Base-by-base conservation (phyloP, 1,140 invertebrate genomes). In the Steinernema feltiae region DNA sequence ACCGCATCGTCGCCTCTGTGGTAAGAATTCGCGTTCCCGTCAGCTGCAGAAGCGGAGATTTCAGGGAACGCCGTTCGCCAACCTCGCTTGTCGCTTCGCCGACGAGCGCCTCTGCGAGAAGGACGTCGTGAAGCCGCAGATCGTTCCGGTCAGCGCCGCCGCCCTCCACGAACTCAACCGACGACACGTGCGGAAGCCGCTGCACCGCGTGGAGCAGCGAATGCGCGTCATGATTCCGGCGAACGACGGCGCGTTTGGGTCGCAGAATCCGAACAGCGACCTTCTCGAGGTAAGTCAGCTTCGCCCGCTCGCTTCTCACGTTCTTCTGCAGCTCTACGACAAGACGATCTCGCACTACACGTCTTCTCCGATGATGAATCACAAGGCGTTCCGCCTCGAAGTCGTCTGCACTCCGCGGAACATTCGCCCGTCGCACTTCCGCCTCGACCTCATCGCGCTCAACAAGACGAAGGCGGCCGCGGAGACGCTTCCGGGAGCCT, bases 361-460 rank as follows among this genome's bases (percentile, higher is more conserved):
- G 2, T 15, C 53, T 63, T 63, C 53, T 3, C 53, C 53, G 53
- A 63, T 63, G 53, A 63, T 15, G 53, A 63, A 63, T 3, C 12
- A 63, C 53, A 63, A 63, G 24, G 53, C 53, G 53, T 63, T 63
- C 53, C 53, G 53, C 53, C 24, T 63, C 3, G 53, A 63, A 3
- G 53, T 63, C 12, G 12, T 12, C 53, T 12, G 12, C 53, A 15
- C 53, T 3, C 7, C 24, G 24, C 12, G 3, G 3, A 63, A 21
- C 53, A 27, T 21, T 27, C 53, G 53, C 3, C 53, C 53, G 53
- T 15, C 15, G 15, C 53, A 63, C 7, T 63, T 63, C 24, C 53
- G 53, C 53, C 7, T 63, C 7, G 53, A 63, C 24, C 53, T 63
- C 15, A 63, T 63, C 53, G 53, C 53, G 7, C 53, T 63, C 3